Evolutionary conservation across 2,113 vertebrate genomes (phyloP), one percentile per base, ranked within the genome.

Genomic region (Hassar affinis): DNA sequence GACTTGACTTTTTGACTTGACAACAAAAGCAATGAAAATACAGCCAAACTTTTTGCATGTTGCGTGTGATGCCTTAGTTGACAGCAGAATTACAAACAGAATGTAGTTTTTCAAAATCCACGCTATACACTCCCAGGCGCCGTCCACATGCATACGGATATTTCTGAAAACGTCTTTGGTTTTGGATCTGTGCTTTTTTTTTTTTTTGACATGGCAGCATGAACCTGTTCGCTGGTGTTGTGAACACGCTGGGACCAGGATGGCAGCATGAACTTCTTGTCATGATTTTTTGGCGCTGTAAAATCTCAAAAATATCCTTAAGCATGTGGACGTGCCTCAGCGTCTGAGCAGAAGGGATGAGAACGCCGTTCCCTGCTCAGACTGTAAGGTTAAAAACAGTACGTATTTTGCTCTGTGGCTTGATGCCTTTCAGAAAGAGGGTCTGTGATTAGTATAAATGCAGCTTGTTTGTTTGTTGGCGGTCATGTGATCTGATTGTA

Each of bases 1-100:
- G 74, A 75, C 52, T 84, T n/a, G n/a, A n/a, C 38, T 78, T 82
- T 79, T 54, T 35, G 51, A 38, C 76, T 84, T 80, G 66, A 74
- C 30, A 64, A 80, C 38, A 25, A 82, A 87, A 87, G 83, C 35
- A 72, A 84, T 81, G 86, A 78, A 87, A 80, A 68, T 51, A 61
- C 33, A 81, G 78, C 78, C 62, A 59, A 71, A 84, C 42, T 54
- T 82, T n/a, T 74, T 51, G 82, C 85, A 84, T 86, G 81, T 83
- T 61, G 38, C 38, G 38, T 42, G 57, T 66, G 66, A 79, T 59
- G 80, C 71, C 54, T 78, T 45, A 78, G 61, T 49, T 72, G 52
- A 71, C 75, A 84, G 33, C 69, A 59, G 52, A 80, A 66, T 45
- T 33, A 33, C 15, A 71, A 27, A 64, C 81, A 38, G 17, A 82